Evolutionary conservation across 2,113 vertebrate species (phyloP), one percentile per base, ranked within the genome.

Genomic region (Lophura nycthemera): DNA sequence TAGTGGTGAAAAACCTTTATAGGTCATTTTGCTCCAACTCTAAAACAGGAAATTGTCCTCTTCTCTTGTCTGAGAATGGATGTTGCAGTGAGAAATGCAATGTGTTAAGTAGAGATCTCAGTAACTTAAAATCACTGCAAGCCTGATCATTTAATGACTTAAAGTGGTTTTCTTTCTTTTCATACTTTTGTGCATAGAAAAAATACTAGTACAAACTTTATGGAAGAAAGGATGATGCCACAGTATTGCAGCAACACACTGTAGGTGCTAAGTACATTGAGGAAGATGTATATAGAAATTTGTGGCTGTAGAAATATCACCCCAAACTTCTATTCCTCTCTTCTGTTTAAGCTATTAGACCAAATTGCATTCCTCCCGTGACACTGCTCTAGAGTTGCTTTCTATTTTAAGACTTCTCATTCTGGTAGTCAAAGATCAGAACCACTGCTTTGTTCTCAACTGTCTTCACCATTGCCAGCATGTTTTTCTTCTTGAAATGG

Each of bases 391-490:
- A 73, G 82, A 80, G 42, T 38, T 66, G 52, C 32, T 29, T 76
- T 76, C 54, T 80, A 57, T 43, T 92, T 43, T 79, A 27, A 83
- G 76, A 45, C 67, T 92, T 92, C 59, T 76, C 54, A 67, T 91
- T 73, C 24, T 80, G 29, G 11, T 87, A 38, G 36, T 81, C 70
- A 74, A 73, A 91, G 77, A 50, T 87, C 78, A 89, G 88, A 93
- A 70, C 52, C 36, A 34, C n/a, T 70, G 22, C 36, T 91, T 25
- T 84, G 25, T 89, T 87, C 56, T 87, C 56, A 57, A 32, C 2
- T 7, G 64, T 80, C 73, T 92, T 75, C 86, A 70, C 74, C 65
- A 38, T 5, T 61, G 40, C 70, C 91, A 87, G 88, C 56, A 48
- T 34, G 73, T 77, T 77, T 64, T 88, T 72, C n/a, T 84, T 56